A percentile compares a stretch with the other conserved stretches of the same genome.
These are phyloP conservation scores for Drosophila hydei DNA, from an alignment of 1,140 invertebrate genomes.

Conservation along the genomic window DNA sequence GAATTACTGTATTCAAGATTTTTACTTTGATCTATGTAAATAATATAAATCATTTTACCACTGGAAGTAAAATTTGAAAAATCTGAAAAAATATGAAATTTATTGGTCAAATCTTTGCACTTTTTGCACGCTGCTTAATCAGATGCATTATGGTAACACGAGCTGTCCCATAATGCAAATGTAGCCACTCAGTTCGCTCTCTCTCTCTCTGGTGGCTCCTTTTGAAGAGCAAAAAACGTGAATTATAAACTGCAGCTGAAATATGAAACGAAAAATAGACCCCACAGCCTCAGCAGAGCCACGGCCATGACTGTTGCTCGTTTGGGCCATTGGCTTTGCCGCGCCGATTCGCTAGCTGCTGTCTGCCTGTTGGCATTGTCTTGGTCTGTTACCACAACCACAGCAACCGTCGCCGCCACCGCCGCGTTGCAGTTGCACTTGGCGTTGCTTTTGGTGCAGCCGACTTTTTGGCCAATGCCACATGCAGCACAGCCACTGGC, in stretches of 20 bases:
- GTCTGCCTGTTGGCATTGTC: slow-evolving; percentile 62
- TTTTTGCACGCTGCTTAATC: neutral
- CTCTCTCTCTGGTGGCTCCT: neutral
- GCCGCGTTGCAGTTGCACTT: slow-evolving; percentile 60
- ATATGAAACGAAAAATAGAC: slow-evolving; percentile 23
- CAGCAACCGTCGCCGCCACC: neutral
- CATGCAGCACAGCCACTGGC: slow-evolving; percentile 36
- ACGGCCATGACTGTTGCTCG: slow-evolving; percentile 12
- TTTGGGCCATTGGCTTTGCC: slow-evolving; percentile 1
- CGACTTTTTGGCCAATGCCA: slow-evolving; percentile 56
- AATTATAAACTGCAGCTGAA: slow-evolving; percentile 28
- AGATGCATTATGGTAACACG: slow-evolving; percentile 17
- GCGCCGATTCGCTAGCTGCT: too few relatives aligned
- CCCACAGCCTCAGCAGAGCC: neutral
- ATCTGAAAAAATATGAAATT: neutral
- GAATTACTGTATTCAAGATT: too few relatives aligned
- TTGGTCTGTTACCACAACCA: slow-evolving; percentile 40
- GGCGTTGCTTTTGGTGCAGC: slow-evolving; percentile 65
- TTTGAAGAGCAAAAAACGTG: slow-evolving; percentile 6
- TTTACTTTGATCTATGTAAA: too few relatives aligned
- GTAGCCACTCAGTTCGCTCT: neutral
- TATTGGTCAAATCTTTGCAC: neutral
- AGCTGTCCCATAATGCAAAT: slow-evolving; percentile 8
- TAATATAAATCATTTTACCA: too few relatives aligned
- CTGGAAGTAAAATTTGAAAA: too few relatives aligned